phyloP scores from a whole-genome alignment of 2,888 invertebrate species.

The Drosophila barbarae region DNA sequence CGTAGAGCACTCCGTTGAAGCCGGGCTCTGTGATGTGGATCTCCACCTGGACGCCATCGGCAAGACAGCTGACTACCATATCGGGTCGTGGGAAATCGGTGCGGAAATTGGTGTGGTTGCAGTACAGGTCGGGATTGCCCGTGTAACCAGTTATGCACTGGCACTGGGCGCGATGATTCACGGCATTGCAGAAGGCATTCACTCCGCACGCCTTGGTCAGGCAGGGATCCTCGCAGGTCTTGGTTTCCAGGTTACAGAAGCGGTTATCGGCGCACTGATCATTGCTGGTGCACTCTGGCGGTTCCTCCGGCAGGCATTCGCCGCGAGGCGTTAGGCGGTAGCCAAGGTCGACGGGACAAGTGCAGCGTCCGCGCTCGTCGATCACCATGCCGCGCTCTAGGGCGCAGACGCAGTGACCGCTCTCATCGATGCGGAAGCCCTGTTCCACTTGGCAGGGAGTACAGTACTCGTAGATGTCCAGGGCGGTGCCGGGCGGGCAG shows the following conservation, averaged over 20 bases:
- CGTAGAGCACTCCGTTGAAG: constrained; percentile 94
- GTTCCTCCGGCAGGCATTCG: constrained; percentile 82
- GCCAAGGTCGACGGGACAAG: constrained; percentile 86
- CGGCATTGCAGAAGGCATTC: constrained; percentile 88
- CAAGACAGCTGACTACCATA: constrained; percentile 92
- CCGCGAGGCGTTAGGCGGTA: constrained; percentile 83
- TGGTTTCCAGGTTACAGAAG: constrained; percentile 85
- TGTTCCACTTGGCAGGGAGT: constrained; percentile 85
- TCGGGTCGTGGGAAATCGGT: constrained; percentile 92
- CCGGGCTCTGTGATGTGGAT: constrained; percentile 86
- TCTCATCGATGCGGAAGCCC: constrained; percentile 87
- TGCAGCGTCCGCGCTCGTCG: constrained; percentile 88
- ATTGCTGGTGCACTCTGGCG: constrained; percentile 85
- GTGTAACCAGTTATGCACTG: constrained; percentile 88
- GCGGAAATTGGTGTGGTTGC: constrained; percentile 83
- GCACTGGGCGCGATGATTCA: constrained; percentile 88
- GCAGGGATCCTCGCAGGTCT: constrained; percentile 91
- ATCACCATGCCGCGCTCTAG: constrained; percentile 88
- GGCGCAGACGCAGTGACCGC: constrained; percentile 91
- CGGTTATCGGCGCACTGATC: constrained; percentile 88
- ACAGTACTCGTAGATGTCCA: constrained; percentile 89
- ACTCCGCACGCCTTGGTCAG: constrained; percentile 85
- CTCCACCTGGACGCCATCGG: constrained; percentile 94
- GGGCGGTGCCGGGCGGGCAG: constrained; percentile 88
- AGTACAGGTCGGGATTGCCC: constrained; percentile 87